A percentile compares a stretch with the other conserved stretches of the same genome.
Evolutionary conservation across 2,888 invertebrate species (phyloP).

Genomic region (Brachypalpus laphriformis): DNA sequence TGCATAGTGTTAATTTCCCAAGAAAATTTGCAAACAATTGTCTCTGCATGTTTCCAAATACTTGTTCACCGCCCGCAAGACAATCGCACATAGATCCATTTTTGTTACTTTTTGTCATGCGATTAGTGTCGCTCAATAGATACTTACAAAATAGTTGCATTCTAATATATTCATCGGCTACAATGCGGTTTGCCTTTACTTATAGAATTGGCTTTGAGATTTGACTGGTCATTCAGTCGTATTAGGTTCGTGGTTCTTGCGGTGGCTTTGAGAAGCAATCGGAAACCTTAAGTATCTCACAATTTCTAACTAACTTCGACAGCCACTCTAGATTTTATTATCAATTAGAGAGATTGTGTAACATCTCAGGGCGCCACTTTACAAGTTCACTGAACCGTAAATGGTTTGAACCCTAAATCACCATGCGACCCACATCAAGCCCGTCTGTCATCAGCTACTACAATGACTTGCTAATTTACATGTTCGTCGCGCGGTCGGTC

Average conservation of each 20-base stretch:
- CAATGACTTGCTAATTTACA: slow-evolving; percentile 61
- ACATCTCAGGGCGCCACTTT: slow-evolving; percentile 31
- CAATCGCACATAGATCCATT: slow-evolving; percentile 1
- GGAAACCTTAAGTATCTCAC: slow-evolving; percentile 6
- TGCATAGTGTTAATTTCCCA: neutral
- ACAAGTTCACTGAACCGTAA: slow-evolving; percentile 38
- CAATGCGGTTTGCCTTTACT: neutral
- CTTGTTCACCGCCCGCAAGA: neutral
- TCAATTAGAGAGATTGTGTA: slow-evolving; percentile 9
- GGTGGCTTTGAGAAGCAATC: slow-evolving; percentile 2
- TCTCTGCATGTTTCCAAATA: slow-evolving; percentile 3
- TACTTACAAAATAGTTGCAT: neutral
- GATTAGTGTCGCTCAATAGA: neutral
- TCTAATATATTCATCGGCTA: neutral
- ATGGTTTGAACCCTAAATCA: slow-evolving; percentile 17
- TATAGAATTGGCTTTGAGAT: neutral
- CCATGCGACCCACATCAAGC: slow-evolving; percentile 38
- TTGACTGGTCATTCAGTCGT: slow-evolving; percentile 4
- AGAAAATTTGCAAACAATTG: slow-evolving; percentile 35
- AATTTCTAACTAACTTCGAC: slow-evolving; percentile 9
- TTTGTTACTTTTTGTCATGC: neutral
- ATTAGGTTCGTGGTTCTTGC: slow-evolving; percentile 24
- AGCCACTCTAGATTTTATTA: slow-evolving; percentile 25
- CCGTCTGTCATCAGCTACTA: slow-evolving; percentile 29
- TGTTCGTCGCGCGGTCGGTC: neutral